Evolutionary conservation across 92 coral and sea anemone species (phyloP).

Genomic region (Porites lobata): DNA sequence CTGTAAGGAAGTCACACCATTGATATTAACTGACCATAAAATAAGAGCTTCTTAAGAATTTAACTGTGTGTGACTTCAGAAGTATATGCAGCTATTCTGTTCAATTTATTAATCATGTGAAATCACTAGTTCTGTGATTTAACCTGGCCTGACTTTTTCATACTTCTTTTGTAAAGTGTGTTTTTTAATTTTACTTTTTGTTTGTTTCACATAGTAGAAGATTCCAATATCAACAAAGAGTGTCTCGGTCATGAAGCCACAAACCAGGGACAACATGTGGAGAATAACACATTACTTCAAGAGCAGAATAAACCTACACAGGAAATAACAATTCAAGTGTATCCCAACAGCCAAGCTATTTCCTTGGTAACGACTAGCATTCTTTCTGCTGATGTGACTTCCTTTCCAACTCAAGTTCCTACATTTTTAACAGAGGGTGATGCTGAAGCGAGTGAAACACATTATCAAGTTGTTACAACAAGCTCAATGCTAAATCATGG

Average conservation of each 20-base stretch:
- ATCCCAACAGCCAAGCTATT: conserved; percentile 70
- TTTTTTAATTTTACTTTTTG: no score
- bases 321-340: conserved; percentile 78
- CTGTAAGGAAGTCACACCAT: no score
- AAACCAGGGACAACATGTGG: neutral
- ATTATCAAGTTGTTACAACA: conserved; percentile 74
- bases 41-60: no score
- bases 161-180: no score
- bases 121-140: no score
- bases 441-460: conserved; percentile 87
- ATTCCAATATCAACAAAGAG: neutral
- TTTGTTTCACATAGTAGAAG: conserved; percentile 1
- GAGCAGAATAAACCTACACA: conserved; percentile 36
- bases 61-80: no score
- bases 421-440: conserved; percentile 96
- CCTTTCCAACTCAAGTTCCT: conserved; percentile 92
- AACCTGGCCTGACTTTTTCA: no score
- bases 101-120: no score
- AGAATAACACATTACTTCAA: conserved; percentile 6
- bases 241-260: neutral
- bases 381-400: conserved; percentile 75
- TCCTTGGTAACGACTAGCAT: conserved; percentile 77
- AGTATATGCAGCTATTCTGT: no score
- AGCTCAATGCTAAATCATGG: conserved; percentile 68
- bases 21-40: no score